These are phyloP conservation scores for Trinorchestia longiramus DNA, from an alignment of 1,140 invertebrate species.

Conservation along the genomic window DNA sequence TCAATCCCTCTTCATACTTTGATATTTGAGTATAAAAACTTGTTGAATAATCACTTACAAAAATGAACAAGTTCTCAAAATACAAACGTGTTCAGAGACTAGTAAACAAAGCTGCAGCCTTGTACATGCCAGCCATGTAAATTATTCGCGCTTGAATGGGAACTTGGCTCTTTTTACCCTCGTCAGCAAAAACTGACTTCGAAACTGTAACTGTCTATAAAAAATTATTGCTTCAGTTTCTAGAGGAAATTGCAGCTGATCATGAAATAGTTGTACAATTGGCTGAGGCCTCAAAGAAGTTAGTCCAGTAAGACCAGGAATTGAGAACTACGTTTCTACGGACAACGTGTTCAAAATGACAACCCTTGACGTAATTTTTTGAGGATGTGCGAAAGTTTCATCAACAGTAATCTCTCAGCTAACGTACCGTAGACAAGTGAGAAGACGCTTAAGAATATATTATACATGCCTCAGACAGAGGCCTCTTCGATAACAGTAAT, in stretches of 20 bases:
- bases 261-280: not conserved
- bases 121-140: not conserved
- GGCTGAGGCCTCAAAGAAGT: not conserved
- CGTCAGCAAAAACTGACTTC: not conserved
- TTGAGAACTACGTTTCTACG: not conserved
- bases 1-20: not conserved
- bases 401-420: not conserved
- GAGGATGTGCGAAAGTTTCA: not conserved
- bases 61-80: not conserved
- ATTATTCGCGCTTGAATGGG: not conserved
- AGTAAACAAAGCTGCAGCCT: not conserved
- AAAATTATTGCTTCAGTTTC: not conserved
- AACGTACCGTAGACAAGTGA: not conserved
- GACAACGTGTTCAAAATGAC: not conserved
- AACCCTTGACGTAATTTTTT: not conserved
- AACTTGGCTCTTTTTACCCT: not conserved
- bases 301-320: not conserved
- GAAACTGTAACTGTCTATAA: not conserved
- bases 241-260: not conserved
- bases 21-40: not conserved
- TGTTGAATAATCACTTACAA: not conserved
- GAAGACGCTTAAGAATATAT: not conserved
- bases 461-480: constrained; percentile 33
- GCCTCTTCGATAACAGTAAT: constrained; percentile 48
- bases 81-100: not conserved